Conservation (phyloP, 2,888 invertebrate species). For the Hirtodrosophila histrioides region DNA sequence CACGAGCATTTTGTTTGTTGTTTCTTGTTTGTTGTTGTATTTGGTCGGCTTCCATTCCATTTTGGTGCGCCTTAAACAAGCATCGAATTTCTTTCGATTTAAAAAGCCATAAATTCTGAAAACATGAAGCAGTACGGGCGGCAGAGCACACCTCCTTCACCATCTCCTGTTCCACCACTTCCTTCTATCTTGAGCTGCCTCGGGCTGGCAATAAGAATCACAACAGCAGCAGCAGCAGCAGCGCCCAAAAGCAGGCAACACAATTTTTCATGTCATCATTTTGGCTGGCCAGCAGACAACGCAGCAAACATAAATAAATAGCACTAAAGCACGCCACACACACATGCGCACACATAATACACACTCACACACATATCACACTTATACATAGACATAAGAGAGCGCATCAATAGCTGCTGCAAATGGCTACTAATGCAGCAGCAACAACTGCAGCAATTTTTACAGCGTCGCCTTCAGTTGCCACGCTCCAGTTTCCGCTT, state of each 20-base stretch:
- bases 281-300: slow-evolving; percentile 54
- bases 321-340: slow-evolving; percentile 55
- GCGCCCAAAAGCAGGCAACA: slow-evolving; percentile 63
- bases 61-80: slow-evolving; percentile 59
- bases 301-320: slow-evolving; percentile 71
- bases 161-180: too few species aligned
- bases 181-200: slow-evolving; percentile 23
- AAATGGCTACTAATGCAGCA: slow-evolving; percentile 76
- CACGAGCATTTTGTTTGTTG: slow-evolving; percentile 8
- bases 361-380: slow-evolving; percentile 9
- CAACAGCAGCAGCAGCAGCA: slow-evolving; percentile 41
- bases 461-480: slow-evolving; percentile 51
- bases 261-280: slow-evolving; percentile 77
- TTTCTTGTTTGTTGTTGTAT: background rate
- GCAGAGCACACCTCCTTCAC: background rate
- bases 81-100: slow-evolving; percentile 74
- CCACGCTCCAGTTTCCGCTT: slow-evolving; percentile 76
- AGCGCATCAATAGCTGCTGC: slow-evolving; percentile 68
- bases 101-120: slow-evolving; percentile 65
- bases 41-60: slow-evolving; percentile 23
- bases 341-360: slow-evolving; percentile 18
- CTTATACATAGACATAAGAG: slow-evolving; percentile 1
- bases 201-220: slow-evolving; percentile 42
- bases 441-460: slow-evolving; percentile 61
- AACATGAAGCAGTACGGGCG: slow-evolving; percentile 34